Base-by-base conservation (phyloP, 2,888 invertebrate genomes). In the Temnothorax ravouxi region DNA sequence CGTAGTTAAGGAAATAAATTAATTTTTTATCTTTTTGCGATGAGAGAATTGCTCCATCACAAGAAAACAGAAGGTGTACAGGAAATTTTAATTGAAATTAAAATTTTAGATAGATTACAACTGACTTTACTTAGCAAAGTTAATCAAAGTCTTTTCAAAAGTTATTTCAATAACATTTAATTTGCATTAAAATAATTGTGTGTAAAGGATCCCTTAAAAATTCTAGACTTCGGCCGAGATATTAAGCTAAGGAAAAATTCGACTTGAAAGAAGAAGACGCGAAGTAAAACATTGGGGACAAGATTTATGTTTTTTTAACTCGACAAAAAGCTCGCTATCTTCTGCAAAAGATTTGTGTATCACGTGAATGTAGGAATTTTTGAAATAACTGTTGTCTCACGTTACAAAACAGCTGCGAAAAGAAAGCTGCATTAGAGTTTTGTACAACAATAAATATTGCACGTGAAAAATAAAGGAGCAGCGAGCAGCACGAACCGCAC, bases 291-390 rank as follows among this genome's bases (percentile, higher is more conserved):
- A 41, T 44, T n/a, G 4, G 3, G 9, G 2, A 38, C 15, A 3
- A 74, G n/a, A 75, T 61, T 62, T 74, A 56, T 25, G 13, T 61
- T 38, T 50, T 50, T 61, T 50, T 50, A 50, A 25, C n/a, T 74
- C 6, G 2, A 44, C 11, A 59, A 59, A 74, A 74, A 56, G n/a
- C 13, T 59, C 41, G 8, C 25, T 44, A 44, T 61, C 15, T 21
- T 50, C 2, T 18, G 41, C 18, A 18, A 64, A 64, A 52, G 29
- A 61, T 47, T 59, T 21, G 11, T 50, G 3, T 25, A 34, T 9
- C 25, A 8, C 62, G 34, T 3, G n/a, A 3, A 62, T 61, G 11
- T 41, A 15, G 15, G 47, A 47, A 47, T 47, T 15, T 15, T 47
- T 11, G 5, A 47, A 15, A 47, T 15, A 47, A 47, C 15, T 5